Conservation (phyloP, 2,113 vertebrate genomes). For the Caranx melampygus region DNA sequence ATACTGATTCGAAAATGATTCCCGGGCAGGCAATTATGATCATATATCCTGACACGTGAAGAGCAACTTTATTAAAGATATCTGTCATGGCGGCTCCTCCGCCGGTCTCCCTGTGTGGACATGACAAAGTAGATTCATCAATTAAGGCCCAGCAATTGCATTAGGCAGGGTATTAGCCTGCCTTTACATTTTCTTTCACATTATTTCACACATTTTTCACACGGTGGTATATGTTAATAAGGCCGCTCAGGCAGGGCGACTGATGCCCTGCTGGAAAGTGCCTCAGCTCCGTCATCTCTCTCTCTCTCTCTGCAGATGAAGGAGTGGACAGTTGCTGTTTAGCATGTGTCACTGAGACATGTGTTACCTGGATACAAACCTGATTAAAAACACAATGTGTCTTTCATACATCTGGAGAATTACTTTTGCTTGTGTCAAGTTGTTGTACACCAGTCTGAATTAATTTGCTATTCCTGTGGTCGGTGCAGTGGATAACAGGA, state of each 20-base stretch:
- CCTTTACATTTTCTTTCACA: slow-evolving; percentile 71
- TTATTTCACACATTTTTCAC: slow-evolving; percentile 76
- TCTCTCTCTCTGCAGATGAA: neutral
- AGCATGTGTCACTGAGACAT: slow-evolving; percentile 14
- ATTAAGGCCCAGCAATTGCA: slow-evolving; percentile 64
- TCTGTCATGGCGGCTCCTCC: slow-evolving; percentile 76
- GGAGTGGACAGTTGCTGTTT: slow-evolving; percentile 15
- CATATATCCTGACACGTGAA: slow-evolving; percentile 71
- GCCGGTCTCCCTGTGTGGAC: slow-evolving; percentile 62
- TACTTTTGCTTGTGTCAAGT: neutral
- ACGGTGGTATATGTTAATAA: slow-evolving; percentile 57
- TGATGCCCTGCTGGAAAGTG: slow-evolving; percentile 14
- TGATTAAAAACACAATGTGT: neutral
- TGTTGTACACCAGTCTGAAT: neutral
- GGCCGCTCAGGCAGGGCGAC: slow-evolving; percentile 23
- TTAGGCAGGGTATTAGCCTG: slow-evolving; percentile 66
- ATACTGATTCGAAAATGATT: slow-evolving; percentile 71
- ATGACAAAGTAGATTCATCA: slow-evolving; percentile 78
- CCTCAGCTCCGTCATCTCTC: neutral
- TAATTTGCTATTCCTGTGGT: neutral
- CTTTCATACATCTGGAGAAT: neutral
- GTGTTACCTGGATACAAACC: slow-evolving; percentile 20
- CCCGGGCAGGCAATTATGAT: slow-evolving; percentile 64
- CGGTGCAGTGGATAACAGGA: neutral
- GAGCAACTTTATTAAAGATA: slow-evolving; percentile 81